Base-by-base conservation (phyloP, 2,888 invertebrate species). In the Habroteleia sp. region DNA sequence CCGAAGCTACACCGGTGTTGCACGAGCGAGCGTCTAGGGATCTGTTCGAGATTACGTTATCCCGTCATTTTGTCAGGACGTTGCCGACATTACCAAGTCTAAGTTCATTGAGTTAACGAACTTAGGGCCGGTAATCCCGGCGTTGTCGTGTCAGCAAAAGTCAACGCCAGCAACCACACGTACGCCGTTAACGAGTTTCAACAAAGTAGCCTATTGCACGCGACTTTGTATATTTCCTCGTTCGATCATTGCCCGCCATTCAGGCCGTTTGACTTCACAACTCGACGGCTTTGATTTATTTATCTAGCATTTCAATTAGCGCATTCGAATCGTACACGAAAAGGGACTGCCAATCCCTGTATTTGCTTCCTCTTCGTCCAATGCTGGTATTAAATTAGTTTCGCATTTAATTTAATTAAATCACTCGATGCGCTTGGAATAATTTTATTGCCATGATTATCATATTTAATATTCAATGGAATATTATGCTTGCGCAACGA, bases 11-110 rank as follows among this genome's bases (percentile, higher is more conserved):
- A 3, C 4, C 4, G 39, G 16, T 33, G 20, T 35, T 27, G 23
- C 33, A 23, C 16, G 48, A 20, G 41, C 11, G 66, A 56, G 54
- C 60, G 60, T 60, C 62, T 52, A 39, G 54, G 62, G 71, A 60
- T 52, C 42, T 20, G 54, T 62, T 60, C 52, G 52, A 37, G 72
- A 76, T 52, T 73, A 42, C 68, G 60, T 73, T 76, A 76, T 69
- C 63, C 58, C 46, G 63, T 76, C 62, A 68, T 76, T 76, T 76
- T 63, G 76, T 76, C 58, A 58, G 68, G 63, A 72, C 63, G 58
- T 42, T 31, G 48, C 48, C 54, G 20, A 62, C 71, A 76, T 62
- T 75, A 65, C 66, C 75, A 56, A 72, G 69, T 66, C 66, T 54
- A 73, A 66, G 73, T 73, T 66, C 60, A 52, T 66, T 50, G 66